Conservation (phyloP, 1,140 invertebrate species). For the Drosophila sproati region DNA sequence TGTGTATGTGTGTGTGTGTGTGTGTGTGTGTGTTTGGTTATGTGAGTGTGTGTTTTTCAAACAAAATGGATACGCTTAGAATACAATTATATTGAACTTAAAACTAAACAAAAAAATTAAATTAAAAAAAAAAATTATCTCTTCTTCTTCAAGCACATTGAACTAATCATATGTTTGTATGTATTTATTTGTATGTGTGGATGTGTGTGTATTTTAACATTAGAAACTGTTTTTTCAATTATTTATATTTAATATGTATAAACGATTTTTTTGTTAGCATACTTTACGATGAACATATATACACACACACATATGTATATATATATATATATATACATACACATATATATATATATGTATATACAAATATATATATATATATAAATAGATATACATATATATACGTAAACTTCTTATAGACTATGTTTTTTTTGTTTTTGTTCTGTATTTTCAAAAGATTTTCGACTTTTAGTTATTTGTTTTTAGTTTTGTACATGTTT, state of each 20-base stretch:
- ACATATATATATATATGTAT: constrained; percentile 17
- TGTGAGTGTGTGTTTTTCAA: constrained; percentile 68
- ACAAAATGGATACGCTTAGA: constrained; percentile 67
- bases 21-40: constrained; percentile 3
- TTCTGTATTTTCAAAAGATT: constrained; percentile 44
- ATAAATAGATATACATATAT: constrained; percentile 31
- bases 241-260: constrained; percentile 44
- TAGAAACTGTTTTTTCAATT: constrained; percentile 39
- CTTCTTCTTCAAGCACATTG: constrained; percentile 23
- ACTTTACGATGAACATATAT: constrained; percentile 57
- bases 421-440: constrained; percentile 39
- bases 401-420: constrained; percentile 15
- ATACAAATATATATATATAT: constrained; percentile 33
- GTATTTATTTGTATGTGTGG: constrained; percentile 20
- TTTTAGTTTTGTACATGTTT: constrained; percentile 43
- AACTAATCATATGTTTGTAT: constrained; percentile 48
- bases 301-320: constrained; percentile 29
- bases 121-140: constrained; percentile 48
- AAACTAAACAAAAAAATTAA: constrained; percentile 74
- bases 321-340: constrained; percentile 28
- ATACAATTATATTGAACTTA: constrained; percentile 79
- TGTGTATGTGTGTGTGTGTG: neutral
- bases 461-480: constrained; percentile 22
- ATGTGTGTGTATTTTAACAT: constrained; percentile 41
- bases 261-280: constrained; percentile 39